Evolutionary conservation across 1,140 invertebrate species (phyloP), one percentile per base, ranked within the genome.

Genomic region (Lucilia cuprina): DNA sequence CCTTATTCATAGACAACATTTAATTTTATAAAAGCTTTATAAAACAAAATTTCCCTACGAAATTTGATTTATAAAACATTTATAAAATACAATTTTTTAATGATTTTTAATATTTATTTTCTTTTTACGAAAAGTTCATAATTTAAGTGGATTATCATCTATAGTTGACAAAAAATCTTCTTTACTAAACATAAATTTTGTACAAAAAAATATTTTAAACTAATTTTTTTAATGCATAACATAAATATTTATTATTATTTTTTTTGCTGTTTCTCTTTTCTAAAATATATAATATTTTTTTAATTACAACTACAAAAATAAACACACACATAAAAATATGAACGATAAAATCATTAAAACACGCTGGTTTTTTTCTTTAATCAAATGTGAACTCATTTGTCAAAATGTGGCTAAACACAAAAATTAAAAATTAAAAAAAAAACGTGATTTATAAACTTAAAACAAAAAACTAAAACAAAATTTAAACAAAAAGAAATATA

Each of bases 381-480:
- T 70, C 65, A 70, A 70, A 70, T 21, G 65, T 70, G 65, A 70
- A 70, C 65, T 70, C 65, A 70, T 70, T 70, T 70, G 65, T 70
- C 65, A 70, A 70, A 70, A 70, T 70, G 65, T 70, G 65, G 65
- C 65, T n/a, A 70, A 70, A 70, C 65, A 70, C 65, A 70, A 70
- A 70, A 21, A 21, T 70, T 70, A n/a, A n/a, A n/a, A n/a, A n/a
- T 70, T 70, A 21, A 70, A 25, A 70, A 70, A 70, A 70, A 70
- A 70, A 70, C 65, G 19, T 70, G 65, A 70, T 70, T 70, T 70
- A 70, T 70, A 70, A 70, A 70, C 65, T 21, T 13, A 19, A 21
- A 70, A 70, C 10, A 25, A 70, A n/a, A 70, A 21, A 60, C 5
- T 21, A 25, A 70, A 25, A 70, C 65, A 70, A 70, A 70, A 70